A percentile compares a stretch with the other conserved stretches of the same genome.
Evolutionary conservation across 2,888 invertebrate species (phyloP).

Genomic region (Copidosoma aretas): DNA sequence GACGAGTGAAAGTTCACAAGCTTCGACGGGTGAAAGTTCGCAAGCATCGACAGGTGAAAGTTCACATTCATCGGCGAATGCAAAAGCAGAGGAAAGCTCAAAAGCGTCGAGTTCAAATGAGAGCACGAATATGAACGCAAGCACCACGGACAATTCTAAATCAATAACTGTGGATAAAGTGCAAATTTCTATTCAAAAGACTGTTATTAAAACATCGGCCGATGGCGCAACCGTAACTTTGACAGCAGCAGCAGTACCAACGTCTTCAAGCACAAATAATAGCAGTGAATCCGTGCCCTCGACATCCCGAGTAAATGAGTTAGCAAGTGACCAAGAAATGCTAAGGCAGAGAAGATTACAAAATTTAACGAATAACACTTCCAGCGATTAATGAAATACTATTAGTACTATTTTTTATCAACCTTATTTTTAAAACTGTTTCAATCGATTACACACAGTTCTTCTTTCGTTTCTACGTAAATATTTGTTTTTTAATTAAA

Average conservation of each 20-base stretch:
- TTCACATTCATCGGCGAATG: slow-evolving; percentile 20
- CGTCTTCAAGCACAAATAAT: slow-evolving; percentile 46
- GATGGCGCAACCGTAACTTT: slow-evolving; percentile 37
- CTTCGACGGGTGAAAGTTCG: not conserved
- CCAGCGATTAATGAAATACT: slow-evolving; percentile 39
- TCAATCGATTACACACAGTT: not conserved
- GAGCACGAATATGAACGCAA: slow-evolving; percentile 11
- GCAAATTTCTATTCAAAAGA: slow-evolving; percentile 26
- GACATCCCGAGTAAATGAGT: slow-evolving; percentile 60
- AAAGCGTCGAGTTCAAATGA: slow-evolving; percentile 34
- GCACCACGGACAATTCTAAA: slow-evolving; percentile 37
- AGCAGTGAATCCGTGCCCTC: slow-evolving; percentile 52
- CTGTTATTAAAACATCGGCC: slow-evolving; percentile 17
- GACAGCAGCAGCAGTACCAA: slow-evolving; percentile 35
- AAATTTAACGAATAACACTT: slow-evolving; percentile 66
- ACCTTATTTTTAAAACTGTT: not conserved
- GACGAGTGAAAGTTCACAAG: slow-evolving; percentile 31
- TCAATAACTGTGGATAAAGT: slow-evolving; percentile 37
- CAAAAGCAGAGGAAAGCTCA: slow-evolving; percentile 20
- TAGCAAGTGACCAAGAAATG: slow-evolving; percentile 69
- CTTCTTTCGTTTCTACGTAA: not conserved
- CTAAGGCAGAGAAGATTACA: slow-evolving; percentile 78
- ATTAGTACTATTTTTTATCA: not conserved
- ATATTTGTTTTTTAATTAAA: not conserved
- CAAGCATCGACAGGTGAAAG: not conserved